Evolutionary conservation across 2,888 invertebrate species (phyloP), one percentile per base, ranked within the genome.

Genomic region (Apotomis betuletana): DNA sequence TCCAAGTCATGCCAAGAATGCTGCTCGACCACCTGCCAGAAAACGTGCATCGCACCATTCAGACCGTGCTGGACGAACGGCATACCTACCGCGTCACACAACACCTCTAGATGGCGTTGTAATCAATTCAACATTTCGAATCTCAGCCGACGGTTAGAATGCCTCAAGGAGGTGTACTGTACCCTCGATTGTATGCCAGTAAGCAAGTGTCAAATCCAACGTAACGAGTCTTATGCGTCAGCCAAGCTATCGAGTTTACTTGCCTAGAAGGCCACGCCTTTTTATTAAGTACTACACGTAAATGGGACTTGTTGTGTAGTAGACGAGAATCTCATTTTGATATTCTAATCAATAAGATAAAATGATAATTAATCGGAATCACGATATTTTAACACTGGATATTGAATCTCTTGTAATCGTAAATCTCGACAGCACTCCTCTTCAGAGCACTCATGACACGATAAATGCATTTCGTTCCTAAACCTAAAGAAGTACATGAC

Each of bases 1-100:
- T 98, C 67, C 94, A 96, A 78, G 96, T 98, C 67, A 97, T 97
- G 95, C 97, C 97, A 5, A 94, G 96, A 63, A 98, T 98, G 97
- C 85, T 98, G 4, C 92, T 96, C 0, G 98, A 98, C 87, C 98
- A 98, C 86, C 90, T 98, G 62, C 98, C 98, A 0, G 96, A 97
- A 83, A 96, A 96, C 83, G 95, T 97, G 15, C 94, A 95, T 78
- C 92, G 95, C 77, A 96, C 96, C 36, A 89, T 98, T 65, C 94
- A 95, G 65, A 95, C 94, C 0, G 92, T 96, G 62, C 84, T 96
- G 27, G 91, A 93, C 57, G 95, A 95, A 78, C 81, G 88, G 49
- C 91, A 92, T 74, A 85, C 90, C 15, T 93, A 93, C 69, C 87
- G 92, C 54, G 83, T 90, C 74, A 92, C 92, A 15, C 93, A 93